Evolutionary conservation across 2,888 invertebrate species (phyloP).

Genomic region (Hirudinaria manillensis): DNA sequence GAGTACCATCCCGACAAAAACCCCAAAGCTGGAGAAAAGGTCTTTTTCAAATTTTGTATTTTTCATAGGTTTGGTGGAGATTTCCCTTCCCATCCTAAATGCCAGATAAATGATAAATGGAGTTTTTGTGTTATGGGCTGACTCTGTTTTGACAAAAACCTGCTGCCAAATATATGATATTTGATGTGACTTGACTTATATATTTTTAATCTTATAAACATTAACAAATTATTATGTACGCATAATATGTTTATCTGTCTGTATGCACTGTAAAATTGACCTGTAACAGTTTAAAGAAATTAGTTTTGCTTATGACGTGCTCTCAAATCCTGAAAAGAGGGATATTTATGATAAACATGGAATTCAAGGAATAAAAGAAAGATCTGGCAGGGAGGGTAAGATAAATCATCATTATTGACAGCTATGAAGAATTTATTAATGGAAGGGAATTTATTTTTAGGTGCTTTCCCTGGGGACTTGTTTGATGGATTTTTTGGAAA

Average conservation of each 20-base stretch:
- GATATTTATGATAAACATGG: constrained; percentile 80
- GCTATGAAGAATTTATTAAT: too few species aligned
- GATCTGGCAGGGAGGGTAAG: constrained; percentile 55
- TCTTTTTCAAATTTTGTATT: constrained; percentile 37
- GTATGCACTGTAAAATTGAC: too few species aligned
- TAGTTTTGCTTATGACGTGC: constrained; percentile 85
- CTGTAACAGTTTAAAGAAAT: constrained; percentile 81
- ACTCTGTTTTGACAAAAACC: too few species aligned
- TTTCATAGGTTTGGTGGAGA: background rate
- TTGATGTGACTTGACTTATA: too few species aligned
- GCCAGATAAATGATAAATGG: too few species aligned
- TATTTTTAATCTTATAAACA: too few species aligned
- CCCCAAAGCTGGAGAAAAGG: constrained; percentile 78
- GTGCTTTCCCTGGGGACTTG: constrained; percentile 47
- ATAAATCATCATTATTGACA: background rate
- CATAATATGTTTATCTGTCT: too few species aligned
- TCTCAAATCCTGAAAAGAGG: constrained; percentile 80
- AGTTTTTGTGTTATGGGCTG: too few species aligned
- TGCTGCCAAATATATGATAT: too few species aligned
- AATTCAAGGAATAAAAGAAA: constrained; percentile 79
- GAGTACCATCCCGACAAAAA: constrained; percentile 87
- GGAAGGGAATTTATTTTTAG: background rate
- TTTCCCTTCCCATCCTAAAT: too few species aligned
- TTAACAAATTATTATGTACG: too few species aligned
- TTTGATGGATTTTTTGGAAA: constrained; percentile 53